These are phyloP conservation scores for Scotopteryx bipunctaria DNA, from an alignment of 2,888 invertebrate genomes.

Conservation along the genomic window DNA sequence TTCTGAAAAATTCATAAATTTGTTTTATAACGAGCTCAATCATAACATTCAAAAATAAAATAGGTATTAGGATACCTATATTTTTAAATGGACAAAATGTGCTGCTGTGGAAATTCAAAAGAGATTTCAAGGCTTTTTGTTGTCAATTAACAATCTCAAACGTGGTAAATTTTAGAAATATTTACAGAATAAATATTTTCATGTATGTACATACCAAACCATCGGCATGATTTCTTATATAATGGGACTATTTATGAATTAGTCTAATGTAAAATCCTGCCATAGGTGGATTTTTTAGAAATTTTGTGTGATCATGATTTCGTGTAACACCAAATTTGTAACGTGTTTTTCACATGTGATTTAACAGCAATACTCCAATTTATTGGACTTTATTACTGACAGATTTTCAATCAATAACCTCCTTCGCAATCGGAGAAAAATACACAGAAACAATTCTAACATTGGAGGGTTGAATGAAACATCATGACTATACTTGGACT, in stretches of 20 bases:
- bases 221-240: constrained; percentile 43
- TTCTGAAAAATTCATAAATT: constrained; percentile 21
- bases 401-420: no score
- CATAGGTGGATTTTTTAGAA: constrained; percentile 13
- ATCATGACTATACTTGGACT: no score
- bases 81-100: neutral
- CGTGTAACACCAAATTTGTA: constrained; percentile 19
- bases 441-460: no score
- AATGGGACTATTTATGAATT: constrained; percentile 47
- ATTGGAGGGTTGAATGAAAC: no score
- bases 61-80: no score
- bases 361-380: constrained; percentile 13
- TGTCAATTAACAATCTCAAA: neutral
- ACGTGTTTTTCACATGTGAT: constrained; percentile 17
- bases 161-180: constrained; percentile 7
- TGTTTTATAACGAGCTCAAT: constrained; percentile 14
- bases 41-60: no score
- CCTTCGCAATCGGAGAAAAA: no score
- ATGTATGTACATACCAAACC: constrained; percentile 9
- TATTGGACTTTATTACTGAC: no score
- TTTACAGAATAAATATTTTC: constrained; percentile 21
- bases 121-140: no score
- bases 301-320: constrained; percentile 22
- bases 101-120: constrained; percentile 1
- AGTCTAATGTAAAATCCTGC: constrained; percentile 10